phyloP scores from a whole-genome alignment of 2,113 vertebrate species.

The Delphinapterus leucas region DNA sequence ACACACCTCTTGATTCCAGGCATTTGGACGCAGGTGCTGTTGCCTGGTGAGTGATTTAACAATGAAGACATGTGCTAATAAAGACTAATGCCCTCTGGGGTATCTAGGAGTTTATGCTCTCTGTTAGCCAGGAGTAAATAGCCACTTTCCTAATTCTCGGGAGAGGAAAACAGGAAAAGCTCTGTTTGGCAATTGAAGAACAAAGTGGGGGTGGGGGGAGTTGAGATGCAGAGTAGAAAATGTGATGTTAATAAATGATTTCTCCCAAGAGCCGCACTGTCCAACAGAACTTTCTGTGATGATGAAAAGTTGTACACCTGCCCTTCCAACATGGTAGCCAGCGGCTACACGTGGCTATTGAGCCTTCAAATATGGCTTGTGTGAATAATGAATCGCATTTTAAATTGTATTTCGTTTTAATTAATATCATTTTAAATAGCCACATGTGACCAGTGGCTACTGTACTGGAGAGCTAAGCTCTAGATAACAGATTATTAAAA shows the following conservation, averaged over 20 bases:
- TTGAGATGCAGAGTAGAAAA: neutral
- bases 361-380: neutral
- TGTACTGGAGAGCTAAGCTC: neutral
- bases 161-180: neutral
- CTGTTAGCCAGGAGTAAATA: neutral
- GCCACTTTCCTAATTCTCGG: neutral
- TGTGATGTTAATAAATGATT: neutral
- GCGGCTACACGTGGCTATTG: neutral
- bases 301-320: neutral
- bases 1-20: neutral
- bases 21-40: neutral
- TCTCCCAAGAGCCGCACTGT: neutral
- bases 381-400: neutral
- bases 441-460: neutral
- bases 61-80: constrained; percentile 5
- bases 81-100: neutral
- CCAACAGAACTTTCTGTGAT: neutral
- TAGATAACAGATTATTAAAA: neutral
- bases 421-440: neutral
- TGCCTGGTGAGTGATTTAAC: neutral
- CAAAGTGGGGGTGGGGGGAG: neutral
- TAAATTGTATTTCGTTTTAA: neutral
- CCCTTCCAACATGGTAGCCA: neutral
- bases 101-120: neutral
- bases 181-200: neutral